Conservation (phyloP, 2,113 vertebrate genomes). For the Austrofundulus limnaeus region DNA sequence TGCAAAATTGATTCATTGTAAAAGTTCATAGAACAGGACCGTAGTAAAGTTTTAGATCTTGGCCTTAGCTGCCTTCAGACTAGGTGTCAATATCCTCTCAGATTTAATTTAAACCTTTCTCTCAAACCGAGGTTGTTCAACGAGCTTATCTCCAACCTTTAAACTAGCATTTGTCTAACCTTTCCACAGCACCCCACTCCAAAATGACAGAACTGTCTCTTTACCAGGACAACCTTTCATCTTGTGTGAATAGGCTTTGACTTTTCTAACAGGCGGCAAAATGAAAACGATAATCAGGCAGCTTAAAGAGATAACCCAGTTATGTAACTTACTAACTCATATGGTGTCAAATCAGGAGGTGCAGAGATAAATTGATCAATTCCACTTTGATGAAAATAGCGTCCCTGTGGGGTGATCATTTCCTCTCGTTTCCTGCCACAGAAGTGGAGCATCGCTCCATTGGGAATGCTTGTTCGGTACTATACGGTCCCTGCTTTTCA, state of each 20-base stretch:
- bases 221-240: neutral
- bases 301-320: slow-evolving; percentile 27
- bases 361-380: slow-evolving; percentile 25
- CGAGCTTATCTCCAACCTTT: too few species aligned
- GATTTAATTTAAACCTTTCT: too few species aligned
- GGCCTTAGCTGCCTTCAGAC: too few species aligned
- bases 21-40: too few species aligned
- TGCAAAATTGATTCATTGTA: too few species aligned
- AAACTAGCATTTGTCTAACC: too few species aligned
- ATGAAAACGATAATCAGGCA: slow-evolving; percentile 10
- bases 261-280: neutral
- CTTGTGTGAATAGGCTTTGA: neutral
- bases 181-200: too few species aligned
- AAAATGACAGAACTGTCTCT: neutral
- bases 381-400: slow-evolving; percentile 28
- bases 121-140: too few species aligned
- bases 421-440: slow-evolving; percentile 24
- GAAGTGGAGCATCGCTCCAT: slow-evolving; percentile 32
- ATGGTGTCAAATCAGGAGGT: slow-evolving; percentile 19
- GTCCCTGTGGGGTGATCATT: slow-evolving; percentile 37
- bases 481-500: neutral
- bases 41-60: too few species aligned
- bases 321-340: slow-evolving; percentile 23
- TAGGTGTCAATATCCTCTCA: too few species aligned
- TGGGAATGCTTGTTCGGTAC: slow-evolving; percentile 23